Base-by-base conservation (phyloP, 2,113 vertebrate species). In the Dromaius novaehollandiae region DNA sequence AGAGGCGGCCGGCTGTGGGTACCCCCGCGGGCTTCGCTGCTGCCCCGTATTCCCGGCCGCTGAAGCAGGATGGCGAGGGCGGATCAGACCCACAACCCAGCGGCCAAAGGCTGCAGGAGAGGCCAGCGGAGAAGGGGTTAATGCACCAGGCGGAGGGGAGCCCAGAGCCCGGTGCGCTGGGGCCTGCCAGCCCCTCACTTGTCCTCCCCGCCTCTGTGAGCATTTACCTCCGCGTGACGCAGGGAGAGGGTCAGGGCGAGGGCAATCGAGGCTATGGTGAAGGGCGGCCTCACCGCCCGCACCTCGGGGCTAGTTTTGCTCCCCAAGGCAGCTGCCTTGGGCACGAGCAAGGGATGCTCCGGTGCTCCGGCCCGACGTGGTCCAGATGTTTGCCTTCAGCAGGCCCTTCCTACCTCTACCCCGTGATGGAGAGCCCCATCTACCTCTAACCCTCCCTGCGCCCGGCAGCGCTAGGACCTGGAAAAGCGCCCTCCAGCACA, bases 381-480 rank as follows among this genome's bases (percentile, higher is more conserved):
- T 38, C 38, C 38, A 84, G 89, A 84, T 69, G 74, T 80, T 64
- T 22, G 44, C 34, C 44, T 46, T 46, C 44, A 71, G 0, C 0
- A 12, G 25, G 66, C 83, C 63, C 32, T 20, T 84, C 24, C 71
- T 55, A 46, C 24, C 55, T 32, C 9, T 32, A 46, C 22, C 25
- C n/a, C n/a, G 0, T 12, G 58, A 40, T 40, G 0, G 0, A 46
- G 69, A 80, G 34, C 48, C 13, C 42, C 9, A 11, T 42, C 42
- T 42, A 42, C 13, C 42, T 13, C 42, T 13, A 42, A 42, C 42
- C 20, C 26, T 58, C 40, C 32, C 0, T 13, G 14, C 63, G 30
- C 65, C 56, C 93, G 89, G 81, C 86, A 92, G 88, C 44, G 2
- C 68, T 68, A 89, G 82, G 93, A 93, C 65, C 80, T 88, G 69